Percentiles rank a stretch among this genome's conserved stretches.
Conservation (phyloP, 2,113 vertebrate species). For the Peromyscus maniculatus region DNA sequence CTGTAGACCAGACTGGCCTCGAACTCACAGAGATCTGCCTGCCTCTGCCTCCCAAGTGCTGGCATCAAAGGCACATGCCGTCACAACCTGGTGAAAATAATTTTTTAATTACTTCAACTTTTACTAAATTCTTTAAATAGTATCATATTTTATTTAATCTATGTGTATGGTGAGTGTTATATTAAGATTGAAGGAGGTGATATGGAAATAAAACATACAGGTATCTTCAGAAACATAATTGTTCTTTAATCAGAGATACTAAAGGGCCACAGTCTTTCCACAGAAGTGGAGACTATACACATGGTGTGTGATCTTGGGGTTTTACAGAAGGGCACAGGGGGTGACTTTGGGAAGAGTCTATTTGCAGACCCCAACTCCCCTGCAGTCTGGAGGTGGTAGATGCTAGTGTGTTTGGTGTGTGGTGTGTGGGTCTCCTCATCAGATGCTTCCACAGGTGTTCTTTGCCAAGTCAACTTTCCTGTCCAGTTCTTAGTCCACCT, state of each 20-base stretch:
- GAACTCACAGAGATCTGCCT: too few species aligned
- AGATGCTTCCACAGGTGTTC: background rate
- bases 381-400: background rate
- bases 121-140: background rate
- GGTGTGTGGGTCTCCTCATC: background rate
- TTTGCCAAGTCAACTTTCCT: background rate
- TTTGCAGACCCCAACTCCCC: background rate
- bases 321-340: background rate
- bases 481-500: background rate
- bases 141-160: background rate
- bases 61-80: too few species aligned
- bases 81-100: too few species aligned
- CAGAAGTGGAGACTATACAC: background rate
- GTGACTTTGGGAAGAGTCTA: background rate
- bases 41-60: too few species aligned
- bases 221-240: background rate
- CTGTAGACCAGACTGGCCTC: too few species aligned
- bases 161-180: background rate
- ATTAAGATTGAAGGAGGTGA: background rate
- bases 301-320: background rate
- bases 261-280: background rate
- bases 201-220: background rate
- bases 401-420: background rate
- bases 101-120: background rate
- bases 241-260: background rate